phyloP scores from a whole-genome alignment of 2,797 vertebrate genomes.

The Hippoglossus hippoglossus region DNA sequence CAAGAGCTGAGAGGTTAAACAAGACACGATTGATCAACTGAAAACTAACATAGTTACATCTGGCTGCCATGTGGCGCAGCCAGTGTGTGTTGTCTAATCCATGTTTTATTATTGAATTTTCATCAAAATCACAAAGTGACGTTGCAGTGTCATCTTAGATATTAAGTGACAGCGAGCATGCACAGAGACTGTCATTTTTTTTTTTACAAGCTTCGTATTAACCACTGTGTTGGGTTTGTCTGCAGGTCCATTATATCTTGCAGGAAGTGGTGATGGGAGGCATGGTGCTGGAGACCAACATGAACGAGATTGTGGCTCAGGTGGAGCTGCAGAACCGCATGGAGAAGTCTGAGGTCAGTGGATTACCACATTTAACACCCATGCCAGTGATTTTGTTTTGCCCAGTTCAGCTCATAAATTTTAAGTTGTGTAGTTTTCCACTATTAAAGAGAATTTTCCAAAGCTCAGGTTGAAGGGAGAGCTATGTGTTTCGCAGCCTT shows the following conservation, averaged over 20 bases:
- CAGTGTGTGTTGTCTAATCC: background rate
- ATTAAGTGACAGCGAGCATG: background rate
- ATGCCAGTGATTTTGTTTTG: no score
- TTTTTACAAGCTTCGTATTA: background rate
- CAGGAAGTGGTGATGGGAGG: conserved; percentile 97
- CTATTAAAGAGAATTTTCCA: no score
- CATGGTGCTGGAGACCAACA: conserved; percentile 97
- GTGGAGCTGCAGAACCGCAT: conserved; percentile 93
- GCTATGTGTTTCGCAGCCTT: no score
- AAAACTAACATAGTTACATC: no score
- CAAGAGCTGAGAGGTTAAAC: background rate
- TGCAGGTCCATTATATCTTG: conserved; percentile 93
- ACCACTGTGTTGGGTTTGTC: conserved; percentile 4
- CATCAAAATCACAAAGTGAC: background rate
- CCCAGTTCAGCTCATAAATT: no score
- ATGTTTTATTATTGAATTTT: background rate
- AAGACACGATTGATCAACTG: no score
- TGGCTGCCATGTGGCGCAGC: background rate
- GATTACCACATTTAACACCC: background rate
- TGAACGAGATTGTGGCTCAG: conserved; percentile 95
- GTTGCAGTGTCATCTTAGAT: background rate
- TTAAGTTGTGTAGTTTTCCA: no score
- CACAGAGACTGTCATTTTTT: background rate
- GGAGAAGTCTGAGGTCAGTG: conserved; percentile 94
- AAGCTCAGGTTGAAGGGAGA: no score